Evolutionary conservation across 2,888 invertebrate species (phyloP), one percentile per base, ranked within the genome.

Genomic region (Sthenelais limicola): DNA sequence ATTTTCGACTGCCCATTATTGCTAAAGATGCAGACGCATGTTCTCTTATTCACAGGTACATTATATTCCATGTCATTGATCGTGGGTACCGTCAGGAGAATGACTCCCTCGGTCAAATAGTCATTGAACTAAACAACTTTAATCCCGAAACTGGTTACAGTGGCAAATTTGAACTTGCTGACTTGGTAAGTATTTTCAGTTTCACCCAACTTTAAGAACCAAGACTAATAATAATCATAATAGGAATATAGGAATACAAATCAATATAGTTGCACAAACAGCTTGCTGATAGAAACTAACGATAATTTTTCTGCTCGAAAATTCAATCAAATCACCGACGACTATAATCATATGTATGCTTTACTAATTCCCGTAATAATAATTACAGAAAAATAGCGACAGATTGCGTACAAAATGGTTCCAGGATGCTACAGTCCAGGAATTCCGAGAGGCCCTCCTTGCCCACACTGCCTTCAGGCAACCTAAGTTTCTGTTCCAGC

Each of bases 11-110:
- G n/a, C n/a, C n/a, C n/a, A n/a, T n/a, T n/a, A n/a, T n/a, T n/a
- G n/a, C n/a, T n/a, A n/a, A n/a, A n/a, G n/a, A 43, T 43, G 43
- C 18, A 15, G 43, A 43, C 21, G 51, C 30, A 9, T 56, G 56
- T 28, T 26, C 9, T 56, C 7, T 66, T 48, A 21, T 68, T 26
- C 30, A 9, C 75, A 85, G 85, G 68, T 82, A 81, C 68, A 71
- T 84, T n/a, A 78, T 84, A 18, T 78, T 85, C 68, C 83, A 84
- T 77, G 82, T 82, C 26, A 79, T 85, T 38, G 84, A 84, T 56
- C 76, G 81, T 62, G 79, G 80, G 51, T 76, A 71, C 9, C 66
- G 67, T 1, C 74, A 76, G n/a, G 78, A 77, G 33, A 83, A 84
- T 75, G 81, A 82, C 33, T 81, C 83, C 0, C 79, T 84, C 33